Evolutionary conservation across 2,797 vertebrate species (phyloP).

Genomic region (Urosaurus nigricauda): DNA sequence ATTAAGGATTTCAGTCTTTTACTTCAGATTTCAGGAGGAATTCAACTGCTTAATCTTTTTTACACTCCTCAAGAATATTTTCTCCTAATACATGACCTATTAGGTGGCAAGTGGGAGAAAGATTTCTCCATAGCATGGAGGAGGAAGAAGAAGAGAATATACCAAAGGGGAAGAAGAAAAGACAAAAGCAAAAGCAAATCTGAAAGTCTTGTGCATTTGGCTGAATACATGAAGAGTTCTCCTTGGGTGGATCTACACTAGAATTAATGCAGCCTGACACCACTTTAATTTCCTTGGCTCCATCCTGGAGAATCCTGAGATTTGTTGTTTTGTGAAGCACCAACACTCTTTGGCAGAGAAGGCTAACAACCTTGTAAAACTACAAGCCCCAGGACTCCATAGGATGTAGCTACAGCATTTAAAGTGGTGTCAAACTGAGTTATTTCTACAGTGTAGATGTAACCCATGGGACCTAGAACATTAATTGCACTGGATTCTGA

Average conservation of each 20-base stretch:
- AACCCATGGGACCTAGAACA: background rate
- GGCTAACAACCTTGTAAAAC: no score
- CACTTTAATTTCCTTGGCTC: no score
- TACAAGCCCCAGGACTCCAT: no score
- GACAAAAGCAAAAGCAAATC: background rate
- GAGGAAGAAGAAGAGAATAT: background rate
- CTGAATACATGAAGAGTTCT: background rate
- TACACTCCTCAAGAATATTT: constrained; percentile 74
- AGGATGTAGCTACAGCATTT: no score
- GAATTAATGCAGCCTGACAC: no score
- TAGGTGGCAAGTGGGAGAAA: constrained; percentile 14
- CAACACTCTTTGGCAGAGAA: no score
- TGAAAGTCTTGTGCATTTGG: background rate
- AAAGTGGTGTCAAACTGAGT: no score
- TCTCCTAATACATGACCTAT: no score
- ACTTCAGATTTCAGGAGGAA: constrained; percentile 73
- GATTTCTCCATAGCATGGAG: constrained; percentile 72
- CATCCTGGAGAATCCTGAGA: no score
- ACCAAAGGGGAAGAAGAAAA: background rate
- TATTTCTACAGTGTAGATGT: no score
- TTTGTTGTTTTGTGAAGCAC: no score
- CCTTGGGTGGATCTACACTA: no score
- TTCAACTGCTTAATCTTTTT: constrained; percentile 76
- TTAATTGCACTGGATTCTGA: background rate
- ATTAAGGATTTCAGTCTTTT: constrained; percentile 74